Percentiles rank a stretch among this genome's conserved stretches.
phyloP scores from a whole-genome alignment of 2,888 invertebrate species.

The Tortrix viridana region DNA sequence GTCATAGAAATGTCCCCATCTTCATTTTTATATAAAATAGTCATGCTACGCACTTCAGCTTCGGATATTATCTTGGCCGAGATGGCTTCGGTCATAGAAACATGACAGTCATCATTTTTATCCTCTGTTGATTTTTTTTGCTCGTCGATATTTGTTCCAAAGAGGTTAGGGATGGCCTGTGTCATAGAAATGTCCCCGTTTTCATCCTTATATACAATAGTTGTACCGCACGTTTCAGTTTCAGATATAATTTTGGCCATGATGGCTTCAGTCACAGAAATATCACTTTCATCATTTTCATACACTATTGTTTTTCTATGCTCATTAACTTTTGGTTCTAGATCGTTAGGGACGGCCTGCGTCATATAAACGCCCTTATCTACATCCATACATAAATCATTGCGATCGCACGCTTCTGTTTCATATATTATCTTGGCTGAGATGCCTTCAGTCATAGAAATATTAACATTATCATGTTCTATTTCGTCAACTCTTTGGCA shows the following conservation, averaged over 20 bases:
- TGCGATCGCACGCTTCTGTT: slow-evolving; percentile 25
- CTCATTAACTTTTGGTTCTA: neutral
- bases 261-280: slow-evolving; percentile 48
- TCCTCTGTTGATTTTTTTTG: slow-evolving; percentile 40
- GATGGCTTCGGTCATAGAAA: slow-evolving; percentile 48
- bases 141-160: neutral
- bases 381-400: slow-evolving; percentile 35
- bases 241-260: slow-evolving; percentile 39
- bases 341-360: slow-evolving; percentile 43
- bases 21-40: slow-evolving; percentile 36
- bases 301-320: slow-evolving; percentile 41
- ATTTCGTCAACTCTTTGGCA: slow-evolving; percentile 19
- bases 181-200: slow-evolving; percentile 48
- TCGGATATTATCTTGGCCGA: slow-evolving; percentile 39
- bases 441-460: slow-evolving; percentile 48
- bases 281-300: slow-evolving; percentile 42
- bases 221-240: slow-evolving; percentile 24
- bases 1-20: slow-evolving; percentile 48
- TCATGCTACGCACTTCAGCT: slow-evolving; percentile 23
- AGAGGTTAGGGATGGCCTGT: slow-evolving; percentile 43
- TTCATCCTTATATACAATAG: slow-evolving; percentile 36
- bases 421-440: slow-evolving; percentile 39
- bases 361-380: slow-evolving; percentile 48
- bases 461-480: slow-evolving; percentile 25
- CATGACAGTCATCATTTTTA: slow-evolving; percentile 42